Evolutionary conservation across 2,888 invertebrate genomes (phyloP).

Genomic region (Dasysyrphus albostriatus): DNA sequence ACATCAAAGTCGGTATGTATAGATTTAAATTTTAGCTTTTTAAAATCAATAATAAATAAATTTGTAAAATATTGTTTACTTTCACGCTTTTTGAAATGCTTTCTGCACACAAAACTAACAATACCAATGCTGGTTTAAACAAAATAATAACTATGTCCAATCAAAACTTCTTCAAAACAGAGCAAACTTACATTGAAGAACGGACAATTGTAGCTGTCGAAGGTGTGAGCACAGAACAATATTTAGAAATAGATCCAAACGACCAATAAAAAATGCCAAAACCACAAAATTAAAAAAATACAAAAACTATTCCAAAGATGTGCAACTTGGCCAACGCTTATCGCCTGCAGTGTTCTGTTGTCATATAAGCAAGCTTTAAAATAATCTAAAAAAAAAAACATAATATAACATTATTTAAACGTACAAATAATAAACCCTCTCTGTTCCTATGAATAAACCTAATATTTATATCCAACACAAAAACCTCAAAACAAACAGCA

Average conservation of each 20-base stretch:
- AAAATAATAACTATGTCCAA: constrained; percentile 12
- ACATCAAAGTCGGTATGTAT: constrained; percentile 83
- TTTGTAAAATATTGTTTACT: constrained; percentile 26
- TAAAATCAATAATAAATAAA: not conserved
- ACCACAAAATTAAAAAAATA: constrained; percentile 60
- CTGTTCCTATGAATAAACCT: constrained; percentile 24
- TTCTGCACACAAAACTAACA: constrained; percentile 53
- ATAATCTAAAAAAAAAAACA: not conserved
- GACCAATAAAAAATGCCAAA: constrained; percentile 53
- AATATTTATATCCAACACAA: constrained; percentile 47
- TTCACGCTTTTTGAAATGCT: constrained; percentile 72
- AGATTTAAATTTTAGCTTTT: not conserved
- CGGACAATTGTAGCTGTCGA: constrained; percentile 83
- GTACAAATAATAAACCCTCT: constrained; percentile 11
- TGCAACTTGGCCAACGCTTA: constrained; percentile 68
- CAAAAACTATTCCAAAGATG: constrained; percentile 58
- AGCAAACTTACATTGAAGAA: constrained; percentile 83
- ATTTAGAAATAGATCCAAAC: constrained; percentile 77
- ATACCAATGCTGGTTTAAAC: not conserved
- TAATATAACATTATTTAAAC: constrained; percentile 17
- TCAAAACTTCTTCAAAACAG: constrained; percentile 77
- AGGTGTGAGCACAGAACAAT: constrained; percentile 83
- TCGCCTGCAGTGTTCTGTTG: constrained; percentile 79
- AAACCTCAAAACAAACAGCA: constrained; percentile 41
- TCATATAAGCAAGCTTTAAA: constrained; percentile 81